Percentiles rank a stretch among this genome's conserved stretches.
Evolutionary conservation across 2,797 vertebrate genomes (phyloP).

Genomic region (Anguilla anguilla): DNA sequence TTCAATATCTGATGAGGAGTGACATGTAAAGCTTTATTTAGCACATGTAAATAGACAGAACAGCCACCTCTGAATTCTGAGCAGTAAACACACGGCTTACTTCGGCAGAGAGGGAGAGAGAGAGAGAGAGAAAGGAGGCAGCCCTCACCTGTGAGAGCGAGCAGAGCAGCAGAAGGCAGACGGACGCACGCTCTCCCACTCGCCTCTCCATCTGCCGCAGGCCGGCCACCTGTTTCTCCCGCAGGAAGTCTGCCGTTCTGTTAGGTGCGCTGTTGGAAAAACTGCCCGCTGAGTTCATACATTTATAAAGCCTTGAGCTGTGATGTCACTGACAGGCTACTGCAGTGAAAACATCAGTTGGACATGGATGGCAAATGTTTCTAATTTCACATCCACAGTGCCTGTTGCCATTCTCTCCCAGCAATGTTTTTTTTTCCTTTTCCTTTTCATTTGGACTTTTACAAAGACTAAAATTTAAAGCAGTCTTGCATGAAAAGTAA

Average conservation of each 20-base stretch:
- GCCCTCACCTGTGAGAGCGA: constrained; percentile 34
- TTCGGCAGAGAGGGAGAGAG: not conserved
- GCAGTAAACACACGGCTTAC: not conserved
- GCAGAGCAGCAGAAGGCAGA: constrained; percentile 28
- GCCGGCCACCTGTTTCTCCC: not conserved
- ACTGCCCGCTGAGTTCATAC: constrained; percentile 19
- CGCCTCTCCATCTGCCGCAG: constrained; percentile 25
- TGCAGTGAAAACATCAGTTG: constrained; percentile 36
- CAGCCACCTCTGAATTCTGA: not conserved
- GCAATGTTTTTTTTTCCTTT: not conserved
- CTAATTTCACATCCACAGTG: constrained; percentile 37
- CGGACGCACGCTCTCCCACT: constrained; percentile 10
- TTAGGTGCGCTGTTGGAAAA: constrained; percentile 23
- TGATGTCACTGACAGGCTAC: constrained; percentile 47
- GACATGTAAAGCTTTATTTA: not conserved
- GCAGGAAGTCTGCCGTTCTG: constrained; percentile 17
- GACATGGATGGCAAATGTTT: constrained; percentile 39
- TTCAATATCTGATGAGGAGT: not conserved
- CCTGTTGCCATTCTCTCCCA: constrained; percentile 12
- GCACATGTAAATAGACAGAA: not conserved
- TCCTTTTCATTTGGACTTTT: not conserved
- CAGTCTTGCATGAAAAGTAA: not conserved
- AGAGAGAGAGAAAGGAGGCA: not conserved
- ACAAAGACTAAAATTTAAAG: not conserved
- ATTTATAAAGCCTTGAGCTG: constrained; percentile 43